Base-by-base conservation (phyloP, 2,797 vertebrate species). In the Acrocephalus scirpaceus region DNA sequence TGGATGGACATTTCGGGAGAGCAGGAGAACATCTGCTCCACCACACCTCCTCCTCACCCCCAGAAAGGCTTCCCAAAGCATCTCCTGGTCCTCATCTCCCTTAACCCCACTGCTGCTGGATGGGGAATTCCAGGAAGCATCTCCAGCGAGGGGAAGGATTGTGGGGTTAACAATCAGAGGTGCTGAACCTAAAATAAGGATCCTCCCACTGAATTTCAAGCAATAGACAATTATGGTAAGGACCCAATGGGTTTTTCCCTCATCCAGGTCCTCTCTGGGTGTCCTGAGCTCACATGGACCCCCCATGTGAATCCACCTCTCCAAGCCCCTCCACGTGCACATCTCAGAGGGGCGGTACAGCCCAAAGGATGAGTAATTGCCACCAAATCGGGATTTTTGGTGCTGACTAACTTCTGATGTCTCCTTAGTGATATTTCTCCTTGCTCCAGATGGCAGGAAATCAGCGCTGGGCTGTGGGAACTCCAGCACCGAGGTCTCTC, bases 341-440 rank as follows among this genome's bases (percentile, higher is more conserved):
- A 42, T 66, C 80, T 44, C 26, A 12, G 72, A 78, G 1, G 18
- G 27, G 15, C 42, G 66, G 58, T 58, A 17, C 50, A 53, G 79
- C 75, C 65, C 45, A n/a, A 75, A 84, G 54, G 78, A 82, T 95
- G 96, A 96, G 73, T 82, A 96, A 91, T 50, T 23, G 88, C 91
- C 76, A 83, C 91, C 9, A 5, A 83, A 86, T 25, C 1, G 38
- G 93, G 83, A 48, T 57, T 88, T 88, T 75, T 8, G 7, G 83
- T 7, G 20, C 90, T 89, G 92, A 86, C 89, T 88, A 77, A 95
- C 74, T 86, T 70, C 88, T 86, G 83, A 76, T 70, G 88, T 70
- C 90, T 95, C 90, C 95, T 89, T 47, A 82, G 76, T 10, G 80
- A 79, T 56, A 62, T 53, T 84, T 8, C 91, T 86, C 38, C 90